phyloP scores from a whole-genome alignment of 2,797 vertebrate genomes.

The Syncerus caffer region DNA sequence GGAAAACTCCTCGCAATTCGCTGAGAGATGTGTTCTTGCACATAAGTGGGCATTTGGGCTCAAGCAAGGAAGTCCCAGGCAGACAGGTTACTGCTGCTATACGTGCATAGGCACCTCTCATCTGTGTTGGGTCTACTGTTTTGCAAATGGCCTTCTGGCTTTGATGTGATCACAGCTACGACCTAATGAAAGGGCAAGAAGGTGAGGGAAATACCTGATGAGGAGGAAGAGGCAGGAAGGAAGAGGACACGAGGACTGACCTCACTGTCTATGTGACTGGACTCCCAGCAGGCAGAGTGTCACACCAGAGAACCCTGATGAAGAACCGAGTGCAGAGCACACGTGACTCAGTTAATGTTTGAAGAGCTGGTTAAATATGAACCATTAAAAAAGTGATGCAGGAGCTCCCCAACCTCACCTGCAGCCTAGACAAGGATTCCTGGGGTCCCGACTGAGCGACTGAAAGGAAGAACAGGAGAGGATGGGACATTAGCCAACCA shows the following conservation, averaged over 20 bases:
- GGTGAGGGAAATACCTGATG: neutral
- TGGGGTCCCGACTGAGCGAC: too few relatives aligned
- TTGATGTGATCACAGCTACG: neutral
- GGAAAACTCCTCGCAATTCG: neutral
- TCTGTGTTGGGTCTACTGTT: neutral
- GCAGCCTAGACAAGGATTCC: neutral
- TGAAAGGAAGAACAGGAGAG: neutral
- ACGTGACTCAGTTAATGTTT: rapidly evolving
- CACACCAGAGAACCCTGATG: neutral
- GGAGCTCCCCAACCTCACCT: neutral
- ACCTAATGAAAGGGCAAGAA: neutral
- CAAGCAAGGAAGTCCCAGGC: neutral
- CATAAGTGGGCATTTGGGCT: neutral
- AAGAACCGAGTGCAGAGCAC: neutral
- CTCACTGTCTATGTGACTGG: neutral
- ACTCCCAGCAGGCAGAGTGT: neutral
- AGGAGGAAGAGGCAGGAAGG: neutral
- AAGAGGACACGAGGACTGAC: neutral
- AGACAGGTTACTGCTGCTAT: neutral
- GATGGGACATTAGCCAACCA: neutral
- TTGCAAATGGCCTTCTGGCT: neutral
- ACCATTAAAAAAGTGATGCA: neutral
- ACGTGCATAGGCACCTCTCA: rapidly evolving
- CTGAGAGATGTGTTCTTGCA: neutral
- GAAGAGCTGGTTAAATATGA: neutral